Percentiles rank a stretch among this genome's conserved stretches.
Evolutionary conservation across 2,888 invertebrate species (phyloP).

Genomic region (Epinotia bilunana): DNA sequence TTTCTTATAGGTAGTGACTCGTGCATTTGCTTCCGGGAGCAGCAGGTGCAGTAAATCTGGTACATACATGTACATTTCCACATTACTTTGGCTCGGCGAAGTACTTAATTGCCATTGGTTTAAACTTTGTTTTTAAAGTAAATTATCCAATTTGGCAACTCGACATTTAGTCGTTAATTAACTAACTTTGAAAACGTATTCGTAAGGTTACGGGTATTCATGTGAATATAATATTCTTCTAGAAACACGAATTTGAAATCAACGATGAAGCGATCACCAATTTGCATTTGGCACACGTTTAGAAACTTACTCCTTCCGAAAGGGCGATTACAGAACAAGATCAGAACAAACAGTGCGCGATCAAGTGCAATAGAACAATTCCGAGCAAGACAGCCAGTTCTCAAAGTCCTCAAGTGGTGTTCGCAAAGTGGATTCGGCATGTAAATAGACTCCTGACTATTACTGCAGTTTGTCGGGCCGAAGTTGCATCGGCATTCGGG

Average conservation of each 20-base stretch:
- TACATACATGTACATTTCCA: too few species aligned
- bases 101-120: too few species aligned
- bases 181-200: not conserved
- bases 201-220: not conserved
- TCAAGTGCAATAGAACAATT: slow-evolving; percentile 15
- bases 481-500: slow-evolving; percentile 26
- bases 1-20: too few species aligned
- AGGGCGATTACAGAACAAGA: not conserved
- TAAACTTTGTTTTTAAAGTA: too few species aligned
- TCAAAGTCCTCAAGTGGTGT: slow-evolving; percentile 23
- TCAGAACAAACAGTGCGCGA: slow-evolving; percentile 1
- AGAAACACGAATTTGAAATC: not conserved
- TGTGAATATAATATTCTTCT: not conserved
- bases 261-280: not conserved
- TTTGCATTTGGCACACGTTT: not conserved
- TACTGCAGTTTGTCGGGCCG: slow-evolving; percentile 13
- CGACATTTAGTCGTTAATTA: not conserved
- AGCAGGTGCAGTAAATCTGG: too few species aligned
- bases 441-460: slow-evolving; percentile 35
- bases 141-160: not conserved
- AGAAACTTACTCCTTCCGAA: not conserved
- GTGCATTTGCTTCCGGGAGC: too few species aligned
- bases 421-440: slow-evolving; percentile 35
- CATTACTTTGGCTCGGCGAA: too few species aligned
- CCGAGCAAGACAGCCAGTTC: slow-evolving; percentile 3